Percentiles rank a stretch among this genome's conserved stretches.
Conservation (phyloP, 2,113 vertebrate genomes). For the Irena cyanogastra region DNA sequence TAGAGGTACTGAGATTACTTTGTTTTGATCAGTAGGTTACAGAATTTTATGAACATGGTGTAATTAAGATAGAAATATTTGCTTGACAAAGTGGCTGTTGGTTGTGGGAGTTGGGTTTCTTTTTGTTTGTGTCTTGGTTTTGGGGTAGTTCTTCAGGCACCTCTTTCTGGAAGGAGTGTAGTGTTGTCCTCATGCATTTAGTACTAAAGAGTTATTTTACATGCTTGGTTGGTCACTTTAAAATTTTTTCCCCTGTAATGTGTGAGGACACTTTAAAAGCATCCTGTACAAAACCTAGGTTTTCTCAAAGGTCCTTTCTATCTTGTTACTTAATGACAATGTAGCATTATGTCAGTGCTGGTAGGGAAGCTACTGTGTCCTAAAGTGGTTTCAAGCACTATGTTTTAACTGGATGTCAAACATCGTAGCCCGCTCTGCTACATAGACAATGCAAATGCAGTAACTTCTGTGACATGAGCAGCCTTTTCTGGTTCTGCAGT, state of each 20-base stretch:
- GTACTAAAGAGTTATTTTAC: neutral
- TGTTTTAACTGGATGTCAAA: neutral
- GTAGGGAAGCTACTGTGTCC: neutral
- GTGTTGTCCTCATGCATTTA: neutral
- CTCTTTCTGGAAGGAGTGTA: neutral
- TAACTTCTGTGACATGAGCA: neutral
- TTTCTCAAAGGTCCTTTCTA: neutral
- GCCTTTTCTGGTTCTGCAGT: conserved; percentile 2
- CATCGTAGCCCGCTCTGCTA: fast-evolving
- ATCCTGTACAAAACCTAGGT: neutral
- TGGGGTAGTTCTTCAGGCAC: neutral
- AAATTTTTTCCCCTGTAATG: neutral
- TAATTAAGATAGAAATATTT: neutral
- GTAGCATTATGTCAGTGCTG: neutral
- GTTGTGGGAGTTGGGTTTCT: neutral
- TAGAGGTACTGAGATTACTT: neutral
- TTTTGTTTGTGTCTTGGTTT: neutral
- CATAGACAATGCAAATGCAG: fast-evolving
- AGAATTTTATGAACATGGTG: neutral
- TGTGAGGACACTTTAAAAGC: neutral
- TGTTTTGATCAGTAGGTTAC: neutral
- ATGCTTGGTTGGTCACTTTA: neutral
- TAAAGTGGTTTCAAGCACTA: neutral
- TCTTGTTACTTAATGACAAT: neutral
- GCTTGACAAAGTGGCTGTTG: fast-evolving